These are phyloP conservation scores for Sweltsa coloradensis DNA, from an alignment of 1,140 invertebrate species.

Conservation along the genomic window DNA sequence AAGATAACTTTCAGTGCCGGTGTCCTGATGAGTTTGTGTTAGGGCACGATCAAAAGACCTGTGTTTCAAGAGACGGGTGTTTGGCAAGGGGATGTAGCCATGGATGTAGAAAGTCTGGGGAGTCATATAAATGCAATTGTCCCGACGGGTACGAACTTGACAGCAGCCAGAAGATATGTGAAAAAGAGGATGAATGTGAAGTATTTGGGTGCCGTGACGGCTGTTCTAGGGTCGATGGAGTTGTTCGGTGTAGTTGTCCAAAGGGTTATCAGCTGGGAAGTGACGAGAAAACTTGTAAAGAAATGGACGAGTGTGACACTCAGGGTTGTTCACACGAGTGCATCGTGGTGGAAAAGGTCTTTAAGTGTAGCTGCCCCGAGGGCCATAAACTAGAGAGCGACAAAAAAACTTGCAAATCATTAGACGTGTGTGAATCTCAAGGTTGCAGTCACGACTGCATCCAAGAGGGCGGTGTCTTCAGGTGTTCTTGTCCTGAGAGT, in stretches of 20 bases:
- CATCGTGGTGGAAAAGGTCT: background rate
- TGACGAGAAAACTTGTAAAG: conserved; percentile 38
- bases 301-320: conserved; percentile 29
- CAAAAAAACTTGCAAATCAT: background rate
- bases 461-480: conserved; percentile 34
- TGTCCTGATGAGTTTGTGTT: too few relatives aligned
- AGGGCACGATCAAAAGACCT: too few relatives aligned
- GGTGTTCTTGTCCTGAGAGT: conserved; percentile 29
- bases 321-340: background rate
- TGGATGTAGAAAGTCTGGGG: too few relatives aligned
- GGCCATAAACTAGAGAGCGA: background rate
- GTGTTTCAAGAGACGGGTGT: too few relatives aligned
- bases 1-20: too few relatives aligned
- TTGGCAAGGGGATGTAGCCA: too few relatives aligned
- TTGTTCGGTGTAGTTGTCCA: conserved; percentile 33
- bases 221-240: too few relatives aligned
- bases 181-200: conserved; percentile 45
- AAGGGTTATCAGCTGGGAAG: conserved; percentile 27
- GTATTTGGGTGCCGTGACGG: conserved; percentile 25
- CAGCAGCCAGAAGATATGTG: conserved; percentile 27
- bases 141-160: conserved; percentile 34
- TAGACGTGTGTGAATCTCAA: background rate
- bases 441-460: conserved; percentile 31
- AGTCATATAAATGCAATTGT: too few relatives aligned
- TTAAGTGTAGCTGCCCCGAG: too few relatives aligned